Evolutionary conservation across 2,797 vertebrate genomes (phyloP), one percentile per base, ranked within the genome.

Genomic region (Microctenopoma stevenorrisi): DNA sequence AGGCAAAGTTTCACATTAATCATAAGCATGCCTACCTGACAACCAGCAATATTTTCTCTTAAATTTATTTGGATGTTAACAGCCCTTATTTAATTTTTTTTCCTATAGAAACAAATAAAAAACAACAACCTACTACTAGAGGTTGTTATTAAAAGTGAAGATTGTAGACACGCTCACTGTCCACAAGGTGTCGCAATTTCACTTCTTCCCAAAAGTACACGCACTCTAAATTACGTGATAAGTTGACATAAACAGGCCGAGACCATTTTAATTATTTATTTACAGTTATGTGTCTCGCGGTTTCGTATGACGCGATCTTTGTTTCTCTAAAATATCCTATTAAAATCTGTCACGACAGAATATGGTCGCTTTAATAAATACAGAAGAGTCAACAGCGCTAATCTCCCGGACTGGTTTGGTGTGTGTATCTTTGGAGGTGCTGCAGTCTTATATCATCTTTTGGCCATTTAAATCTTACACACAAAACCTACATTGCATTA

Each of bases 371-470:
- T 58, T 22, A 52, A 71, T 74, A 60, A 74, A 76, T 48, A 76
- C 68, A 79, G 79, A 80, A 63, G 64, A 66, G 78, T 86, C 72
- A 86, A 86, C 83, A 84, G 12, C 3, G 30, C n/a, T 56, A 54
- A 65, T 76, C 69, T 70, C 60, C 61, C 18, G 40, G 82, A 91
- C 90, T 86, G 90, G 93, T 93, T 92, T 84, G 88, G 84, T 87
- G 79, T 93, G 89, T 93, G 76, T 86, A 46, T 87, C 79, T 92
- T 77, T 86, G 74, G 74, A 88, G 79, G 79, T 52, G 74, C 78
- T 55, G 1, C 52, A 42, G 15, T 46, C 44, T 79, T 71, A 59
- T 68, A 8, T 56, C 53, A 75, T 68, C 50, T 54, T 54, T 16
- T 59, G 42, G 16, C 16, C 50, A 25, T 69, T 68, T 77, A 82